Percentiles rank a stretch among this genome's conserved stretches.
phyloP scores from a whole-genome alignment of 2,113 vertebrate genomes.

The Montifringilla adamsi region DNA sequence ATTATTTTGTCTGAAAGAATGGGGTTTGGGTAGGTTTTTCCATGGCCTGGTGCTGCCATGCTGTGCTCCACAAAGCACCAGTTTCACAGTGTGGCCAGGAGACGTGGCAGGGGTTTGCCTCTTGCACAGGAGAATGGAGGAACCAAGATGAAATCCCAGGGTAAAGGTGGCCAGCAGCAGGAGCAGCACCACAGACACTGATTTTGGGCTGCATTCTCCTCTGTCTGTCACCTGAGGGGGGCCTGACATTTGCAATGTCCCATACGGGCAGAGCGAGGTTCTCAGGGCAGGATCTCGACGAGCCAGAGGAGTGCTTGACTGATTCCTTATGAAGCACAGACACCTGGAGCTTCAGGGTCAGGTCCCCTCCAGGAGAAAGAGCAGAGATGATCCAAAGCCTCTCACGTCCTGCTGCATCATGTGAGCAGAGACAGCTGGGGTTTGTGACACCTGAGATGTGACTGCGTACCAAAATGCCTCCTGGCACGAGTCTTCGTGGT shows the following conservation, averaged over 20 bases:
- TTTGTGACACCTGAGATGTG: background rate
- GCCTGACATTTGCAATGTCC: background rate
- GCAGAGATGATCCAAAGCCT: background rate
- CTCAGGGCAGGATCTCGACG: fast-evolving
- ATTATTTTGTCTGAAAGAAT: background rate
- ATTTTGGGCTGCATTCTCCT: background rate
- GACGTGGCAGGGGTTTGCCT: background rate
- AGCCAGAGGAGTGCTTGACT: background rate
- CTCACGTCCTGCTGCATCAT: fast-evolving
- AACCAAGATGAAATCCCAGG: fast-evolving
- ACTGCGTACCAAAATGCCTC: background rate
- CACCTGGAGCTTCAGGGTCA: background rate
- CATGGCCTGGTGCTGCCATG: background rate
- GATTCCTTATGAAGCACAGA: background rate
- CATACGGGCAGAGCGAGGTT: background rate
- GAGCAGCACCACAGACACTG: background rate
- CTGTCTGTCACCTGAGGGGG: background rate
- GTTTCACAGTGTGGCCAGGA: background rate
- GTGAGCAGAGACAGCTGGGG: background rate
- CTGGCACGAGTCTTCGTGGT: fast-evolving
- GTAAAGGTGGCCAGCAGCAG: background rate
- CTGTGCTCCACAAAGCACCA: background rate
- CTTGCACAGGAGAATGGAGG: background rate
- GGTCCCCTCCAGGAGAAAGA: background rate
- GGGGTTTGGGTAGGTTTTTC: background rate